Conservation (phyloP, 2,797 vertebrate species). For the Pseudochirops corinnae region DNA sequence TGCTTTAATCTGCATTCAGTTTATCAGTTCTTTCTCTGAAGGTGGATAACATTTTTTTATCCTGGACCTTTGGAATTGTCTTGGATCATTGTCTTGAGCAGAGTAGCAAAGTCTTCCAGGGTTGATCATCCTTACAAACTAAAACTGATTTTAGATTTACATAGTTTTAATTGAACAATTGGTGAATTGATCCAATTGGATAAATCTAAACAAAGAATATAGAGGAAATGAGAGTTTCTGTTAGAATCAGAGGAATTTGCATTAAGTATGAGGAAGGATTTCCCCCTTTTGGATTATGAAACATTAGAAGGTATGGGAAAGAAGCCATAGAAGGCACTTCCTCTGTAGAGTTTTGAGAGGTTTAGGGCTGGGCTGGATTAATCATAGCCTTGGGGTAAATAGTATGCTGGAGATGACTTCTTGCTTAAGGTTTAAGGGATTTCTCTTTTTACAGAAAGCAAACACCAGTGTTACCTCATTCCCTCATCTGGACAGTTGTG, state of each 20-base stretch:
- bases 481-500: slow-evolving; percentile 79
- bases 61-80: neutral
- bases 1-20: neutral
- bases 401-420: neutral
- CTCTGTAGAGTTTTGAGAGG: neutral
- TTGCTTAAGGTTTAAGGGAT: neutral
- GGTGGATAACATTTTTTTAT: neutral
- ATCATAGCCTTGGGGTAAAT: neutral
- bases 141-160: neutral
- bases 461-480: slow-evolving; percentile 69
- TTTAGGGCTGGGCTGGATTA: neutral
- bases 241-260: neutral
- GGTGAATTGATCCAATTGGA: neutral
- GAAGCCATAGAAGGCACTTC: slow-evolving; percentile 9
- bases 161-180: neutral
- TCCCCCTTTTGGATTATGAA: neutral
- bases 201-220: slow-evolving; percentile 13
- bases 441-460: slow-evolving; percentile 75
- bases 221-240: neutral
- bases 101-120: neutral
- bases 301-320: neutral
- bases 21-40: neutral
- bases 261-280: neutral
- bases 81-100: neutral
- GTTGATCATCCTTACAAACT: neutral